Conservation (phyloP, 2,797 vertebrate genomes). For the Rhabdophis nuchalis region DNA sequence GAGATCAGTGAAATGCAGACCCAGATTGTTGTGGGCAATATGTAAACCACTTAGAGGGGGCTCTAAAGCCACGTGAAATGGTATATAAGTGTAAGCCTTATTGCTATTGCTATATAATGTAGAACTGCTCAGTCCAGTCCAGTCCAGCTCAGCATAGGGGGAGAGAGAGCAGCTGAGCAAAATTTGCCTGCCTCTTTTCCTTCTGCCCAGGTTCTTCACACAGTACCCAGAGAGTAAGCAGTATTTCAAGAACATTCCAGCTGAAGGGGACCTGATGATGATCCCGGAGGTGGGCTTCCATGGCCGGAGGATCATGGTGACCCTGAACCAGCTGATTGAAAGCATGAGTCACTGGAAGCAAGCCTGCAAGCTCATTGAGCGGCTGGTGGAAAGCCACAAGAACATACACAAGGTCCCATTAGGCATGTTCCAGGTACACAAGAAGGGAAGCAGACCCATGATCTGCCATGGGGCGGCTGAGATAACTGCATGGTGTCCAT, state of each 20-base stretch:
- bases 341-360: slow-evolving; percentile 28
- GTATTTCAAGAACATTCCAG: slow-evolving; percentile 40
- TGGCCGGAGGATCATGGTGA: slow-evolving; percentile 34
- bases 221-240: slow-evolving; percentile 31
- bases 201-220: slow-evolving; percentile 26
- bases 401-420: slow-evolving; percentile 4
- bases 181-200: neutral
- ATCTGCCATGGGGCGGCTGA: neutral
- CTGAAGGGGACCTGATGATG: slow-evolving; percentile 10
- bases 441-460: neutral
- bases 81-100: too few species aligned
- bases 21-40: too few species aligned
- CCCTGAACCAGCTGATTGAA: slow-evolving; percentile 25
- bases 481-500: too few species aligned
- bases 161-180: neutral
- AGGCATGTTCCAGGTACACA: slow-evolving; percentile 37
- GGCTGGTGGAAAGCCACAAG: slow-evolving; percentile 33
- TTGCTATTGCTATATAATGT: neutral
- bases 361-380: neutral
- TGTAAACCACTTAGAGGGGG: too few species aligned
- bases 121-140: neutral
- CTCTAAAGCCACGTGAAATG: too few species aligned
- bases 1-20: too few species aligned
- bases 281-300: slow-evolving; percentile 27
- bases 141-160: neutral